A percentile compares a stretch with the other conserved stretches of the same genome.
phyloP scores from a whole-genome alignment of 2,797 vertebrate species.

The Todus mexicanus region DNA sequence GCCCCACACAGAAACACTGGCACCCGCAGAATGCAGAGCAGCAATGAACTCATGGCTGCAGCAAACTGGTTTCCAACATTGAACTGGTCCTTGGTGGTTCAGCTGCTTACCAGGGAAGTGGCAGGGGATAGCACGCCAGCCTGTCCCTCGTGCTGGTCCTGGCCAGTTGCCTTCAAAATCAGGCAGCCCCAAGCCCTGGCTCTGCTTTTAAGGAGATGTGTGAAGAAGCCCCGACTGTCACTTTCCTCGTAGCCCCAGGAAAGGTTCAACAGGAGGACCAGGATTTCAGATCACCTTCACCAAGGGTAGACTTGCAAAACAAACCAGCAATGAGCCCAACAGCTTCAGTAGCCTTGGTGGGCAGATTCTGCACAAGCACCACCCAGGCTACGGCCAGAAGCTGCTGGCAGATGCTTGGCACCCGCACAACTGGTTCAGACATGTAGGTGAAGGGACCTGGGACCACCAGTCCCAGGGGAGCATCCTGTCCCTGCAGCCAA shows the following conservation, averaged over 20 bases:
- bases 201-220: neutral
- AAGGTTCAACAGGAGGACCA: neutral
- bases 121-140: neutral
- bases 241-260: neutral
- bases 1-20: neutral
- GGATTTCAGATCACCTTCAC: neutral
- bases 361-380: neutral
- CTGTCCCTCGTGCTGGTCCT: neutral
- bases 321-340: neutral
- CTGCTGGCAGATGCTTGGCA: neutral
- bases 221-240: neutral
- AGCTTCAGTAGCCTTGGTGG: neutral
- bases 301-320: neutral
- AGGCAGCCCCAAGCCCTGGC: neutral
- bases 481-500: neutral
- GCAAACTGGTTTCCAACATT: neutral
- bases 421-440: neutral
- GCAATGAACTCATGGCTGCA: neutral
- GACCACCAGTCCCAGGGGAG: neutral
- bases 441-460: accelerated
- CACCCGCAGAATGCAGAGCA: accelerated
- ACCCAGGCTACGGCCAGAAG: neutral
- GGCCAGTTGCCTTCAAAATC: neutral
- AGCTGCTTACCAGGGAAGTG: accelerated
- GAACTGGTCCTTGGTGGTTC: neutral